Evolutionary conservation across 2,113 vertebrate genomes (phyloP), one percentile per base, ranked within the genome.

Genomic region (Pseudonaja textilis): DNA sequence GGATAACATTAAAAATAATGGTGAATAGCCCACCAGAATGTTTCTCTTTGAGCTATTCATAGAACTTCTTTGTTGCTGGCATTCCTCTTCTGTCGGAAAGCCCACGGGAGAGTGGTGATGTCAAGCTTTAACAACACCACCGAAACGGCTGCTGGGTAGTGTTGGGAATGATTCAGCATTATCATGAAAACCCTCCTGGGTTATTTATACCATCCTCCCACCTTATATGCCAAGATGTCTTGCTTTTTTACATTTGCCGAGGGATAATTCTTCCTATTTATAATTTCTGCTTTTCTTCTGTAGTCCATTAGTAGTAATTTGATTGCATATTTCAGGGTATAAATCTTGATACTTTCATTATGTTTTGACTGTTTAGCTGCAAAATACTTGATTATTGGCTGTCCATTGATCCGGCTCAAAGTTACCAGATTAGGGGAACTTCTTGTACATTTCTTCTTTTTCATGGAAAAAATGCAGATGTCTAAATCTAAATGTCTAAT

Each of bases 141-240:
- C 87, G 26, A 23, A 89, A 93, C 57, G 16, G 54, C 54, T 85
- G 42, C 69, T 85, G 88, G 88, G 42, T 52, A 22, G 50, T 20
- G 10, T 29, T 25, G 12, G 88, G 55, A 85, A 85, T 93, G 88
- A 89, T 56, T 93, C 88, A 89, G 69, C 69, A 85, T 50, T n/a
- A 59, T 55, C 42, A 47, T 34, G 87, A 85, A 85, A 57, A 29
- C 26, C 11, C 47, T 47, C 47, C 14, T 57, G 39, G 45, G 52
- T n/a, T 29, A 56, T 92, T 92, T 85, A 23, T 89, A 89, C 26
- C 61, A 4, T 88, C 42, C 88, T 47, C 64, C 29, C 69, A 56
- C 61, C 55, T 55, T 50, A 45, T 45, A 42, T 34, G 64, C 54
- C 42, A 85, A 59, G 39, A 56, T 34, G n/a, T 86, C 39, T 56